Base-by-base conservation (phyloP, 2,888 invertebrate genomes). In the Luperina testacea region DNA sequence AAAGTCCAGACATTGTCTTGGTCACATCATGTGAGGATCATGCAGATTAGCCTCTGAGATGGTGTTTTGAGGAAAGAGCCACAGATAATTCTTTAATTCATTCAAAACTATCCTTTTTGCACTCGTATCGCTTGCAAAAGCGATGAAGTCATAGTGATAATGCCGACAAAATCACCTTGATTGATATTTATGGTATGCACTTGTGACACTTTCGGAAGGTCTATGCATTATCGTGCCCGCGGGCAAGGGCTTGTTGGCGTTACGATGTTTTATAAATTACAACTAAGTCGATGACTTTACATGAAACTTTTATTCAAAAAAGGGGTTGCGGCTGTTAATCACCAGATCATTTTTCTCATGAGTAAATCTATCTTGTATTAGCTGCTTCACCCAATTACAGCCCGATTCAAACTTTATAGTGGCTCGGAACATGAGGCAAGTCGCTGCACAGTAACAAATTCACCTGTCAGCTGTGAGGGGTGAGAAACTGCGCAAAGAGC, bases 1-100 rank as follows among this genome's bases (percentile, higher is more conserved):
- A n/a, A 42, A n/a, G 15, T 42, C n/a, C 8, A n/a, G 2, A 17
- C n/a, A 17, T 45, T 45, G 0, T n/a, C 17, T 45, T 67, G 2
- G 6, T 45, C 9, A 42, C 17, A 45, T 45, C 17, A 9, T 45
- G n/a, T 42, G 1, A 45, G 2, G 2, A n/a, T 9, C n/a, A 67
- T 67, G 2, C n/a, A 9, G 1, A 15, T 45, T 45, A 17, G 9
- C n/a, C 0, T 0, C n/a, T 45, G 0, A 67, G 5, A 67, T 0
- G 9, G 2, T 63, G 7, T 27, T 63, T 63, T 32, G 2, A 8
- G 8, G 32, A 63, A 32, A 63, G 9, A 63, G 1, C 2, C n/a
- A 1, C 9, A 17, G 17, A 45, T 1, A 17, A 42, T n/a, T 45
- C n/a, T 9, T 38, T 32, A 32, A 69, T 51, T 2, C 9, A 32